Evolutionary conservation across 2,797 vertebrate species (phyloP), one percentile per base, ranked within the genome.

Genomic region (Trichosurus vulpecula): DNA sequence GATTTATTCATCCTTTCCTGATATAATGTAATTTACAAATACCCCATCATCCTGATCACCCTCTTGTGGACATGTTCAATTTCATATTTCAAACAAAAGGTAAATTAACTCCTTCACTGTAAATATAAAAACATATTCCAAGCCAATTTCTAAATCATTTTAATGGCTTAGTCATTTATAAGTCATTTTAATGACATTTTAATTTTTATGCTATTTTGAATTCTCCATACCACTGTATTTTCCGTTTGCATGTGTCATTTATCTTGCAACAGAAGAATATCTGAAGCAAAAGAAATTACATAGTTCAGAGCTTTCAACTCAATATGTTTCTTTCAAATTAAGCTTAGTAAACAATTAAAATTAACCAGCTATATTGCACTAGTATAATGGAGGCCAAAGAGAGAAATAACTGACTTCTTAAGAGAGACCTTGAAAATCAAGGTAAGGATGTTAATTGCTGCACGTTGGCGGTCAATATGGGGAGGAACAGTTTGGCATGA

Each of bases 341-440:
- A 74, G n/a, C 66, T 74, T 74, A 10, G 19, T 81, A 81, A 81
- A 25, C 66, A 81, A 81, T 87, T 87, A 10, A 87, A 87, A 87
- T 27, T 51, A 87, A 27, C 41, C 25, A 27, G 25, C 74, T 87
- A 27, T 27, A 27, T 10, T 51, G 41, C 1, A 51, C 2, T 87
- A 11, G 22, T 93, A 11, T 54, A 97, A 52, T 8, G 1, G 52
- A 25, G 66, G 30, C 41, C 27, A 91, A 92, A 90, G 93, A 30
- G 29, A 94, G 47, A 90, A 95, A 87, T 91, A 54, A 95, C 53
- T 66, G 92, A 22, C n/a, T 91, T 57, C 35, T 12, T 27, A 51
- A 58, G n/a, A 25, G 16, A 52, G 52, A 93, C 66, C 53, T 95
- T 66, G 51, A 94, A 91, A 54, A 47, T 74, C 91, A 93, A 57